Percentiles rank a stretch among this genome's conserved stretches.
Conservation (phyloP, 1,140 invertebrate genomes). For the Oryzaephilus surinamensis region DNA sequence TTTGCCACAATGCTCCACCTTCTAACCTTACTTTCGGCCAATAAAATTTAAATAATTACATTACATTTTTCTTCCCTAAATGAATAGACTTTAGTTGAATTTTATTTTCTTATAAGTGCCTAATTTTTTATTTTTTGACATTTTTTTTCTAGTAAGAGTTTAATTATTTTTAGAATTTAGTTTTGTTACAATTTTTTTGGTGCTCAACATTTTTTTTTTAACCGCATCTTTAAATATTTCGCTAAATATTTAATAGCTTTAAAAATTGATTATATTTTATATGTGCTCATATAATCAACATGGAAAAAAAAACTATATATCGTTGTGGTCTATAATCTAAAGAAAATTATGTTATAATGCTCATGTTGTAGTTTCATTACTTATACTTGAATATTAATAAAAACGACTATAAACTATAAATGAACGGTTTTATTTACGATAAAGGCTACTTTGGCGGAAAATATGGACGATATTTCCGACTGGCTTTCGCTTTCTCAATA, state of each 20-base stretch:
- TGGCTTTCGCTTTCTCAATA: slow-evolving; percentile 50
- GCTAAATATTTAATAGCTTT: too few species aligned
- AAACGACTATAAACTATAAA: neutral
- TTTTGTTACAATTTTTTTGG: too few species aligned
- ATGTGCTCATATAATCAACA: neutral
- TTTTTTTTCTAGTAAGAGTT: too few species aligned
- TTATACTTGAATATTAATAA: slow-evolving; percentile 1
- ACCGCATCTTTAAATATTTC: too few species aligned
- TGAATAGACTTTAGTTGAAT: too few species aligned
- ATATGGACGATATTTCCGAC: slow-evolving; percentile 49
- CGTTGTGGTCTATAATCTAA: neutral
- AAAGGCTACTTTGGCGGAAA: slow-evolving; percentile 39
- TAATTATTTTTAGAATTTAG: too few species aligned
- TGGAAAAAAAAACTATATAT: neutral
- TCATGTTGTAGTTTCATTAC: neutral
- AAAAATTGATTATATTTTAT: neutral
- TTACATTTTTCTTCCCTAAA: too few species aligned
- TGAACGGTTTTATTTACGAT: neutral
- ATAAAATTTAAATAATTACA: too few species aligned
- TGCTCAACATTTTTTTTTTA: too few species aligned
- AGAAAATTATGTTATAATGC: slow-evolving; percentile 3
- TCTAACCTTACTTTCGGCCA: too few species aligned
- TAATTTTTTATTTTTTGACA: too few species aligned
- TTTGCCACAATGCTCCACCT: neutral
- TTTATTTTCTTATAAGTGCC: too few species aligned